phyloP scores from a whole-genome alignment of 2,113 vertebrate species.

The Rhodinocichla rosea region DNA sequence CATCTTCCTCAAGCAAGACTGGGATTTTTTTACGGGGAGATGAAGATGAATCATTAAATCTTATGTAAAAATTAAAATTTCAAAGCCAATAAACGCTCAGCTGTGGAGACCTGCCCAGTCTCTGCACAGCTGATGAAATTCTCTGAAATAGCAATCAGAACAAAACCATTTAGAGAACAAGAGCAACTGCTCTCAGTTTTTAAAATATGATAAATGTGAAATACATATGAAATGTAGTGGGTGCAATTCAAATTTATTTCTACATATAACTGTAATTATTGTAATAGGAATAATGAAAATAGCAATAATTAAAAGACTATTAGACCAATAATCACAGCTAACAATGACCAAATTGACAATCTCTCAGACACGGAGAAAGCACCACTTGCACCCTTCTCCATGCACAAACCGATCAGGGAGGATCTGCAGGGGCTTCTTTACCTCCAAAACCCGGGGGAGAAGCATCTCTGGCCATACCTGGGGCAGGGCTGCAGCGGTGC shows the following conservation, averaged over 20 bases:
- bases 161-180: background rate
- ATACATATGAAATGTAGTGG: background rate
- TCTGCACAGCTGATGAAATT: background rate
- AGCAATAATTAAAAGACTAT: background rate
- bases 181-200: background rate
- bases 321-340: background rate
- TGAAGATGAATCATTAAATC: background rate
- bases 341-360: background rate
- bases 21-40: background rate
- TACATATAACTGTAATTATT: background rate
- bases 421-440: background rate
- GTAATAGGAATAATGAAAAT: background rate
- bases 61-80: background rate
- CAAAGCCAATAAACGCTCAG: background rate
- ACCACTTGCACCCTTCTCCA: accelerated
- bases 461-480: slow-evolving; percentile 72
- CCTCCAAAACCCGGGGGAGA: background rate
- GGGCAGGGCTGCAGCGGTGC: slow-evolving; percentile 84
- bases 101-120: background rate
- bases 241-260: background rate
- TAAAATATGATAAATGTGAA: background rate
- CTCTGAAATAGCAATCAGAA: background rate
- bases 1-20: background rate
- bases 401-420: accelerated
- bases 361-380: background rate